Percentiles rank a stretch among this genome's conserved stretches.
Conservation (phyloP, 2,888 invertebrate genomes). For the Kryphioiulus occultus region DNA sequence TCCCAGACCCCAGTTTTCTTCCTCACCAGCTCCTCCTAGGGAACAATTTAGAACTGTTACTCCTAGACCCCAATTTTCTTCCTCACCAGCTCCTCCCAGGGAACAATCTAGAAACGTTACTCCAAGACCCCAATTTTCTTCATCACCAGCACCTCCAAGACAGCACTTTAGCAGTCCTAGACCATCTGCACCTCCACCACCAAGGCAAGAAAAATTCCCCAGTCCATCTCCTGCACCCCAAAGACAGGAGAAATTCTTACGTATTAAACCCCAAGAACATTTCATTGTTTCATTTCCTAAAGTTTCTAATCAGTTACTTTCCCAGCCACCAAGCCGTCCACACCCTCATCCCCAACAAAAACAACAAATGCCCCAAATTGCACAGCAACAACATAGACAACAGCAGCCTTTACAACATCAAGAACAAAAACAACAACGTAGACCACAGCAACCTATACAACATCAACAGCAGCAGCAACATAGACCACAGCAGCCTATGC, state of each 20-base stretch:
- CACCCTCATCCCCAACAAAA: background rate
- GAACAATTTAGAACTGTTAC: too few relatives aligned
- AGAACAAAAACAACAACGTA: slow-evolving; percentile 4
- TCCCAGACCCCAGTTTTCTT: background rate
- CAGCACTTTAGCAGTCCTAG: background rate
- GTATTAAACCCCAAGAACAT: background rate
- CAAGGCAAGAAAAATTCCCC: background rate
- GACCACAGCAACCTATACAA: background rate
- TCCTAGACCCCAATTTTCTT: too few relatives aligned
- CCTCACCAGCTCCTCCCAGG: too few relatives aligned
- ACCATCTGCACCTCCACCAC: background rate
- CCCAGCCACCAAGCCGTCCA: background rate
- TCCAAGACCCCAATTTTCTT: too few relatives aligned
- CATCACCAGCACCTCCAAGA: too few relatives aligned
- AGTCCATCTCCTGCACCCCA: background rate
- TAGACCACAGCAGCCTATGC: background rate
- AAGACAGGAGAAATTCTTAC: background rate
- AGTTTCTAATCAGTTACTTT: background rate
- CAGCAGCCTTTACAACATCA: background rate
- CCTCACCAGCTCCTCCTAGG: background rate
- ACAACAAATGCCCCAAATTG: background rate
- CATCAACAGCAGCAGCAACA: background rate
- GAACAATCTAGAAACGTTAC: too few relatives aligned
- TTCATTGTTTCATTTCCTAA: background rate
- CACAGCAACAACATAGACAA: background rate